Evolutionary conservation across 37 sponge, comb jelly and placozoan genomes (phyloP), one percentile per base, ranked within the genome.

Genomic region (Tethya wilhelma): DNA sequence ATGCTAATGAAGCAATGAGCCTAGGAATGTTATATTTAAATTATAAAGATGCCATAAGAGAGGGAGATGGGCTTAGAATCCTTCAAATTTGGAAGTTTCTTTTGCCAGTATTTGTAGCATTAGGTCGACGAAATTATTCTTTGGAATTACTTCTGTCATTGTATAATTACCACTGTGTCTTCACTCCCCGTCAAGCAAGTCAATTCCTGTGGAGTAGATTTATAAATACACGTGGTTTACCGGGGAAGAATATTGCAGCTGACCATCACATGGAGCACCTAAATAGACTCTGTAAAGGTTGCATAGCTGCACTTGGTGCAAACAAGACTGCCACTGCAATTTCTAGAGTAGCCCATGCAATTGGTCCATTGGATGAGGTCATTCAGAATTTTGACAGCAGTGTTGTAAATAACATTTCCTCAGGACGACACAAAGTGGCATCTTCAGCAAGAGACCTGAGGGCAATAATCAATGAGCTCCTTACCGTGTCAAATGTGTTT

Each of bases 161-260:
- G 63, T 60, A 60, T 60, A 7, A 12, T 12, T 60, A 25, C 28
- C 22, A 60, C 28, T 60, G 7, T 26, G 28, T 49, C 14, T 19
- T 49, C 14, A 19, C 53, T 49, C 53, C 53, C 9, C 53, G 53
- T 19, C 53, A 49, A 49, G 14, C 20, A 8, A 7, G 28, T 60
- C 63, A 60, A 60, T 23, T 60, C 7, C 28, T 60, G 28, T 60
- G 63, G 63, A 60, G 63, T 26, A 12, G 63, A 6, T 60, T 60
- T 60, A 26, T 60, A 8, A 60, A 60, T n/a, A 23, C 28, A 23
- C 63, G 28, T 60, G 63, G 63, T 25, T 23, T 60, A 60, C 63
- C 63, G 22, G 22, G 26, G 6, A 12, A n/a, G 20, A 60, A 60
- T 23, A 60, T 25, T 12, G 63, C 63, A n/a, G 28, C 63, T n/a